Base-by-base conservation (phyloP, 2,888 invertebrate species). In the Athalia circularis region DNA sequence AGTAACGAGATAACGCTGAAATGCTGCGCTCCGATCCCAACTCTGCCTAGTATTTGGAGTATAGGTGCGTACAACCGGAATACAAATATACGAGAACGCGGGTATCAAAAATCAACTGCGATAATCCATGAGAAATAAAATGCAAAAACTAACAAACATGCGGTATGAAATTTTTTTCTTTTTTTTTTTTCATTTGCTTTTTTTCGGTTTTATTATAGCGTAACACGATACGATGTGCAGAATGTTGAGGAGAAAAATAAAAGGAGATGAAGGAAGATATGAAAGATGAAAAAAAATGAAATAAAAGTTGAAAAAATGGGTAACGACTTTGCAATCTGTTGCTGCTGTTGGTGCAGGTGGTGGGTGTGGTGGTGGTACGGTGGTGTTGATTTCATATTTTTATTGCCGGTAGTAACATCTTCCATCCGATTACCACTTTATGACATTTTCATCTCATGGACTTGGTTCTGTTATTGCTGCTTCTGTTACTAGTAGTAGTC, bases 381-480 rank as follows among this genome's bases (percentile, higher is more conserved):
- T 29, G 29, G 29, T 29, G 68, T 68, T 68, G 15, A 68, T 68
- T 68, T 68, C 54, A 54, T 68, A 72, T 57, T 72, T 59, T 72
- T 72, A 72, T 29, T 13, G 47, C 72, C n/a, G 45, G 72, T 59
- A 59, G 59, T 61, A 72, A 72, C 72, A 47, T 72, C 59, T 72
- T 72, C n/a, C 59, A 59, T 72, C 72, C 59, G 72, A 61, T 61
- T 72, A 72, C 59, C 13, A 8, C 72, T 72, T 72, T 72, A 72
- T 59, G 72, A 72, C 45, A 11, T 72, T 59, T 72, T 59, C 57
- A 72, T 72, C 13, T 45, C 59, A 15, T 15, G 29, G 8, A 9
- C 52, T 52, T 11, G 7, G 8, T 52, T 11, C 11, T 11, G 7
- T 11, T 52, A 9, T 52, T 52, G 7, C 52, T 52, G 8, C 11